Evolutionary conservation across 2,888 invertebrate genomes (phyloP).

Genomic region (Poecilobothrus nobilitatus): DNA sequence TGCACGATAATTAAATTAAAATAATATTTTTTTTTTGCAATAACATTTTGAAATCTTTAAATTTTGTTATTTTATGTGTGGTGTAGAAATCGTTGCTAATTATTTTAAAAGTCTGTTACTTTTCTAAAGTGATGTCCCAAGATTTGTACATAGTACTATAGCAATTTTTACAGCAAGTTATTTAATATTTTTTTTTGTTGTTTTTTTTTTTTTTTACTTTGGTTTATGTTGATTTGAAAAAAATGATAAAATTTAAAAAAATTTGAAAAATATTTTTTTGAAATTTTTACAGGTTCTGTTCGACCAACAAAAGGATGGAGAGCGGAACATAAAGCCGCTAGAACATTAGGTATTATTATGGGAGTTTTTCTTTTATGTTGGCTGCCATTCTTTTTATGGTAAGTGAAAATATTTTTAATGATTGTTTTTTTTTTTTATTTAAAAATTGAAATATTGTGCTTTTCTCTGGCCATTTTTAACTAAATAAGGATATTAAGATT

Average conservation of each 20-base stretch:
- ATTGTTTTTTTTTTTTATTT: not conserved
- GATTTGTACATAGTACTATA: no score
- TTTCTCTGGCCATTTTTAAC: no score
- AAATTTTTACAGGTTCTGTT: conserved; percentile 44
- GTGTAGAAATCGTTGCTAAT: not conserved
- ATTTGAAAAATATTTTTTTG: not conserved
- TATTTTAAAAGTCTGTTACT: not conserved
- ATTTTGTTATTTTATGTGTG: not conserved
- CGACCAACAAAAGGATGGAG: conserved; percentile 74
- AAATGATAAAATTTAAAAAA: no score
- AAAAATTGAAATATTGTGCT: no score
- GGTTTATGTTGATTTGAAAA: not conserved
- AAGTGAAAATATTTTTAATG: conserved; percentile 40
- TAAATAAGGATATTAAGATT: no score
- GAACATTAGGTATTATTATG: conserved; percentile 93
- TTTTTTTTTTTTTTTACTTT: not conserved
- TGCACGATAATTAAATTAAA: not conserved
- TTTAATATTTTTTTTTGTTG: not conserved
- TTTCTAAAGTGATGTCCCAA: no score
- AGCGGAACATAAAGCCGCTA: conserved; percentile 86
- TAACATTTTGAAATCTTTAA: no score
- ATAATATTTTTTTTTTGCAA: not conserved
- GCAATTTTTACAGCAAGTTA: no score
- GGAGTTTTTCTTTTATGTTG: conserved; percentile 91
- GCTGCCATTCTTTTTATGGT: conserved; percentile 96